These are phyloP conservation scores for Saimiri boliviensis DNA, from an alignment of 2,113 vertebrate genomes.

Conservation along the genomic window DNA sequence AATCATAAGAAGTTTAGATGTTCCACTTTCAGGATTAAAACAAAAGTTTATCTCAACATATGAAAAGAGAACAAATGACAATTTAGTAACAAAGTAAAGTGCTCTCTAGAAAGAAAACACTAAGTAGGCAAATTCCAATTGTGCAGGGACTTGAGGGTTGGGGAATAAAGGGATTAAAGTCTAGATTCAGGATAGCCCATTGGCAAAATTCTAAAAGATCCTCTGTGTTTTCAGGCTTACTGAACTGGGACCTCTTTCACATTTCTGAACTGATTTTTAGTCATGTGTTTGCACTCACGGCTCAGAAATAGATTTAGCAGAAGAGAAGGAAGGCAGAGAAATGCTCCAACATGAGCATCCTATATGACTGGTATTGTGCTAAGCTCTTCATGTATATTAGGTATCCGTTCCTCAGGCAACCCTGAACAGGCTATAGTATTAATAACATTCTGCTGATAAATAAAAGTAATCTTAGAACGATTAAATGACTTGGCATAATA, in stretches of 20 bases:
- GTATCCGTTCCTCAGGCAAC: background rate
- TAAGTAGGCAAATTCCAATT: background rate
- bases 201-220: background rate
- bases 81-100: slow-evolving; percentile 6
- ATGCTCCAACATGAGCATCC: background rate
- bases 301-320: background rate
- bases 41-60: background rate
- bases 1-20: background rate
- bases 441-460: background rate
- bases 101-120: background rate
- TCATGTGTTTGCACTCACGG: background rate
- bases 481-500: background rate
- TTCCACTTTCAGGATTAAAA: background rate
- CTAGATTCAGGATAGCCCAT: background rate
- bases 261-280: background rate
- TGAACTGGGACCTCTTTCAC: background rate
- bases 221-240: background rate
- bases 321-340: background rate
- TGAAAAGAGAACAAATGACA: background rate
- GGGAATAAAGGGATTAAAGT: background rate
- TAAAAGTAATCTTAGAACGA: background rate
- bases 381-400: background rate
- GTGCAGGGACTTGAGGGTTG: background rate
- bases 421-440: background rate
- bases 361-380: background rate